These are phyloP conservation scores for Drosophila lacicola DNA, from an alignment of 2,888 invertebrate species.

Conservation along the genomic window DNA sequence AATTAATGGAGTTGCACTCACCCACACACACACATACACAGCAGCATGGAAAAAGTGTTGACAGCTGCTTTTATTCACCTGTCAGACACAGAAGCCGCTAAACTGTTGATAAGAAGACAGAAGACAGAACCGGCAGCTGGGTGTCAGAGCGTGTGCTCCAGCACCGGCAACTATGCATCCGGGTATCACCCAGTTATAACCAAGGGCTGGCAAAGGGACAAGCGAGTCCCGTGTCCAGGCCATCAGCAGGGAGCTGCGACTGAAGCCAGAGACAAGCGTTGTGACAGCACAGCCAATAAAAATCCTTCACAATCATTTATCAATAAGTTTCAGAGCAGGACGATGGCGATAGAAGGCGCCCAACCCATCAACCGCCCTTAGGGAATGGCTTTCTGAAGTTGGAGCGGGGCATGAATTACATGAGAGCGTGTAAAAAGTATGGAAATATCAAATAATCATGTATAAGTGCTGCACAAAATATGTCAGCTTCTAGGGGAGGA, in stretches of 20 bases:
- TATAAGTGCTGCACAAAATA: slow-evolving; percentile 47
- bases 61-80: slow-evolving; percentile 82
- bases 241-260: slow-evolving; percentile 26
- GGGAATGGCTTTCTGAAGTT: not conserved
- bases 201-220: slow-evolving; percentile 5
- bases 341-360: slow-evolving; percentile 13
- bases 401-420: slow-evolving; percentile 2
- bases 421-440: slow-evolving; percentile 34
- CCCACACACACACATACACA: slow-evolving; percentile 7
- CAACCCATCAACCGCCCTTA: not conserved
- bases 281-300: slow-evolving; percentile 70
- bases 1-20: slow-evolving; percentile 68
- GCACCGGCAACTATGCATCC: slow-evolving; percentile 29
- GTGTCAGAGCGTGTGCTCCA: slow-evolving; percentile 39
- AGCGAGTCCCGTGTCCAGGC: slow-evolving; percentile 23
- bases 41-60: slow-evolving; percentile 63
- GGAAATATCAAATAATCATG: slow-evolving; percentile 66
- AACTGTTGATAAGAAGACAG: slow-evolving; percentile 73
- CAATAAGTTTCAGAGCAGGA: slow-evolving; percentile 57
- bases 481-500: slow-evolving; percentile 45
- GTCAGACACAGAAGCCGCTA: slow-evolving; percentile 78
- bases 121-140: slow-evolving; percentile 30
- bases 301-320: slow-evolving; percentile 79
- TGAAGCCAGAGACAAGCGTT: slow-evolving; percentile 46
- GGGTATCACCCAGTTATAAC: slow-evolving; percentile 28